A percentile compares a stretch with the other conserved stretches of the same genome.
Evolutionary conservation across 1,140 invertebrate species (phyloP).

Genomic region (Drosophila insularis): DNA sequence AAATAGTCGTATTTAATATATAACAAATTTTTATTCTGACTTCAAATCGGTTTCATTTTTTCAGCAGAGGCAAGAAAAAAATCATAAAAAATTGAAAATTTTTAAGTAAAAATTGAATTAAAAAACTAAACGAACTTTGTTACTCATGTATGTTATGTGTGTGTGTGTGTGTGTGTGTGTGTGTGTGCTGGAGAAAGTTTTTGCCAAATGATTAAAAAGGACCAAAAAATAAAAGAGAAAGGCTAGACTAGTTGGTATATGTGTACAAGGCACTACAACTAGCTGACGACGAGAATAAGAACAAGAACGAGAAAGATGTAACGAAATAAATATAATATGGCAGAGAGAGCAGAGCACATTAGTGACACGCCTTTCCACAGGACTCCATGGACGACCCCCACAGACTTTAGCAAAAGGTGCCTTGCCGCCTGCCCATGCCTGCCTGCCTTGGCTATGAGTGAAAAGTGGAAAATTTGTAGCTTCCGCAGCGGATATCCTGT

Average conservation of each 20-base stretch:
- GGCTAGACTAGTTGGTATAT: neutral
- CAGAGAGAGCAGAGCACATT: constrained; percentile 77
- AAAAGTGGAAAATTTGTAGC: constrained; percentile 81
- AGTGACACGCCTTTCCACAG: constrained; percentile 46
- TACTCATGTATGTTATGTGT: neutral
- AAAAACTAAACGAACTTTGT: neutral
- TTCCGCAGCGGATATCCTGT: constrained; percentile 80
- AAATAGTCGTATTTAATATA: no score
- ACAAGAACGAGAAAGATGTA: constrained; percentile 52
- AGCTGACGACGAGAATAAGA: neutral
- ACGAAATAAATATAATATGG: constrained; percentile 79
- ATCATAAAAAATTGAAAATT: constrained; percentile 48
- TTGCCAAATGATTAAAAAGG: constrained; percentile 73
- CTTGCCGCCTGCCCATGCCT: constrained; percentile 2
- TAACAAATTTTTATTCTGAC: no score
- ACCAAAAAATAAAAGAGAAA: constrained; percentile 17
- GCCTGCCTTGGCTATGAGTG: constrained; percentile 38
- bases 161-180: neutral
- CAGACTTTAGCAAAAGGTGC: constrained; percentile 31
- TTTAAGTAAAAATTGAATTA: constrained; percentile 14
- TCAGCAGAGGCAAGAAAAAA: constrained; percentile 18
- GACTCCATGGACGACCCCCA: neutral
- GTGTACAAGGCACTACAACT: neutral
- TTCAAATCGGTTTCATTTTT: no score
- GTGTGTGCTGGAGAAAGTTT: constrained; percentile 24